phyloP scores from a whole-genome alignment of 92 coral and sea anemone species.

The Montipora capitata region DNA sequence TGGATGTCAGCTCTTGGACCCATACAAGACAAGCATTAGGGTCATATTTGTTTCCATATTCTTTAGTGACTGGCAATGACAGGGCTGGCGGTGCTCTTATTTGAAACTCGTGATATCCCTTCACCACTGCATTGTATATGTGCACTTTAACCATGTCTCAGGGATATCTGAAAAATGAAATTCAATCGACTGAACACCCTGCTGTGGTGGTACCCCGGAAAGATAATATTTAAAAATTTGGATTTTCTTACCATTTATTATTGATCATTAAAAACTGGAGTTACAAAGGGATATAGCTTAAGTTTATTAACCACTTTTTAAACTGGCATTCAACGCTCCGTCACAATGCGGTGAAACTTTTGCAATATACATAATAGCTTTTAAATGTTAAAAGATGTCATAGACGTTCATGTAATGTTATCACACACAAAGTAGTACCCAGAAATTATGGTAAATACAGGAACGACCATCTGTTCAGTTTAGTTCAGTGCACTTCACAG shows the following conservation, averaged over 20 bases:
- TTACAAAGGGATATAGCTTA: background rate
- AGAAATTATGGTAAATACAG: slow-evolving; percentile 19
- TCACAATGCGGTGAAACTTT: background rate
- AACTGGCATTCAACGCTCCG: background rate
- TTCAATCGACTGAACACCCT: background rate
- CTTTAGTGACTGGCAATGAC: slow-evolving; percentile 63
- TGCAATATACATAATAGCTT: background rate
- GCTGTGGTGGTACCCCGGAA: slow-evolving; percentile 12
- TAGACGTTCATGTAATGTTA: background rate
- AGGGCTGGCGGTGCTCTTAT: slow-evolving; percentile 60
- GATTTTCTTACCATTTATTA: background rate
- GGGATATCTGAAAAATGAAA: background rate
- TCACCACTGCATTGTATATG: slow-evolving; percentile 52
- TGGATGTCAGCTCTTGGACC: slow-evolving; percentile 56
- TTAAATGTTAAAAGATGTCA: background rate
- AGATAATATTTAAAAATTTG: background rate
- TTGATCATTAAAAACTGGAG: background rate
- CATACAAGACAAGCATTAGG: slow-evolving; percentile 50
- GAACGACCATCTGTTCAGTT: background rate
- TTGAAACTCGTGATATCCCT: slow-evolving; percentile 67
- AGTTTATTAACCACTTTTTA: background rate
- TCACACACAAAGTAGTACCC: background rate
- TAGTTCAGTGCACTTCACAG: background rate
- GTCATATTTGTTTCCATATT: slow-evolving; percentile 62
- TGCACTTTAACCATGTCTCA: background rate